Base-by-base conservation (phyloP, 1,140 invertebrate genomes). In the Drosophila ercepeae region DNA sequence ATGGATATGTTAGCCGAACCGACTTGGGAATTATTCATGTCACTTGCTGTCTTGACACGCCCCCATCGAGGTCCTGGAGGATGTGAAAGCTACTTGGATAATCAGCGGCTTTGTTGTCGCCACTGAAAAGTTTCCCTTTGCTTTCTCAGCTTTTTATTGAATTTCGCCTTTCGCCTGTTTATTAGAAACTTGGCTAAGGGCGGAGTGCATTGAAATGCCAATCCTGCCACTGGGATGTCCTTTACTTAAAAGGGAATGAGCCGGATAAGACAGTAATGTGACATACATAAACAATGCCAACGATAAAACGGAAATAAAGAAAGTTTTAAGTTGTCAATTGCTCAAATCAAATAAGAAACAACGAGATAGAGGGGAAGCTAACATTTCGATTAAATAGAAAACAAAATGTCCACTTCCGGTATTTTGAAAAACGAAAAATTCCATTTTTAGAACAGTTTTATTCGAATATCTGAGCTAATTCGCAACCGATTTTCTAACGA, bases 21-120 rank as follows among this genome's bases (percentile, higher is more conserved):
- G 57, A 27, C 64, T 69, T 52, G 69, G 69, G 69, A 75, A 75
- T 75, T 75, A 75, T 75, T 75, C 71, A 75, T 75, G 71, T 58
- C 71, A 75, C 71, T 75, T 64, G 42, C 55, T 60, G 32, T 29
- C 36, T 42, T 68, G 64, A 67, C 64, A 68, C 64, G 64, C 60
- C 63, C 46, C 50, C 14, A 13, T n/a, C 6, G 21, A 18, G 6
- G 7, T 11, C 50, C 58, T 21, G 8, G 3, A 16, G 60, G 55
- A 61, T 27, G 27, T 14, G 32, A 39, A 21, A 64, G 60, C 60
- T 64, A 64, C 60, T 61, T 49, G 60, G 70, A 74, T 74, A 74
- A 74, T 74, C 71, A 74, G 71, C 70, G 71, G 69, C 71, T 68
- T 68, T 68, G 64, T 68, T 68, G 64, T 49, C 53, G 45, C 41